Base-by-base conservation (phyloP, 2,888 invertebrate genomes). In the Zaprionus obscuricornis region DNA sequence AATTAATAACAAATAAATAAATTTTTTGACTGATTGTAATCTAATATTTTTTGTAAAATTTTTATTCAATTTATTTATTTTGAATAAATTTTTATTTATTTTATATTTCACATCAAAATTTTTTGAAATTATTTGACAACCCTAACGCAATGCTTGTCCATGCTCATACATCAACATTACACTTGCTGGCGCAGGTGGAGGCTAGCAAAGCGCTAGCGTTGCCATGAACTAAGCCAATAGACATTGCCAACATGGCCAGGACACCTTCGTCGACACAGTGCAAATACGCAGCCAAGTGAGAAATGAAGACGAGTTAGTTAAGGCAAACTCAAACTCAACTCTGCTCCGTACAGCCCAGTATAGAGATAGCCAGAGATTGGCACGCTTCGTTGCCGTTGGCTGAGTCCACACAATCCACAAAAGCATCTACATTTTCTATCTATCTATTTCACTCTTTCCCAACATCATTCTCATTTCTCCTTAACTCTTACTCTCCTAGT, bases 301-400 rank as follows among this genome's bases (percentile, higher is more conserved):
- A 85, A 85, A 86, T 86, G 82, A 86, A 85, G 85, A 85, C 84
- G 85, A 86, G 86, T 85, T 86, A 70, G 85, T 85, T 74, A 79
- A 81, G 73, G 57, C 52, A 29, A 42, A 24, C 2, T 3, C 2
- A 3, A 24, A 27, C 16, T 8, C 3, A 39, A 20, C 22, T n/a
- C 39, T 10, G 24, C 10, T 13, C 13, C 1, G 39, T 13, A 8
- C 13, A 26, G 43, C 37, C 57, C 24, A 31, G 54, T 51, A 55
- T 50, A 43, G 52, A 26, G 27, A 31, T 14, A 14, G n/a, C 43
- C 31, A 62, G 52, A 73, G 84, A 86, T 78, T 86, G 86, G 74
- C 73, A 75, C 79, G 73, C 73, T 69, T 73, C 74, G 73, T 45
- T 71, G 68, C 57, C 31, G n/a, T 10, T 33, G 24, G 17, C 34